phyloP scores from a whole-genome alignment of 2,888 invertebrate species.

The Crioceris asparagi region DNA sequence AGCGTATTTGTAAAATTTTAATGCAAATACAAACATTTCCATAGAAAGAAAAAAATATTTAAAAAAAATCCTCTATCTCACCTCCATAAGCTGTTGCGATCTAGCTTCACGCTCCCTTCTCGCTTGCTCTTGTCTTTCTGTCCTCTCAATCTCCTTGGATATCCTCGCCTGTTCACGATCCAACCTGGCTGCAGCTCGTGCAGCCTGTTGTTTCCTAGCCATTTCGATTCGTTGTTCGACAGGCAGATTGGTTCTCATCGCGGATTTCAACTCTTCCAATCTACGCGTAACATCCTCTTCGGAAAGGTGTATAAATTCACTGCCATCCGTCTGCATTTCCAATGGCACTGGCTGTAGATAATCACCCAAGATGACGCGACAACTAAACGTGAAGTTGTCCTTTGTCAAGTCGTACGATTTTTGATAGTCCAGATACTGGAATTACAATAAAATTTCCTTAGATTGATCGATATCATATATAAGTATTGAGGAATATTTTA shows the following conservation, averaged over 20 bases:
- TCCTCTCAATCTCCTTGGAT: conserved; percentile 63
- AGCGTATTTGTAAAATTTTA: too few species aligned
- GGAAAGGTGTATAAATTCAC: conserved; percentile 64
- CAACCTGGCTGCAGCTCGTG: conserved; percentile 63
- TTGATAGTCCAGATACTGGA: conserved; percentile 60
- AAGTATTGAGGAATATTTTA: conserved; percentile 22
- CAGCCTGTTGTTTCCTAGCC: conserved; percentile 60
- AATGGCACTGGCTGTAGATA: conserved; percentile 71
- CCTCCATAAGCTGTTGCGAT: conserved; percentile 82
- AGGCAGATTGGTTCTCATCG: conserved; percentile 52
- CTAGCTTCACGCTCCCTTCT: conserved; percentile 71
- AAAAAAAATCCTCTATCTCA: too few species aligned
- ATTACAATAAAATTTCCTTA: conserved; percentile 11
- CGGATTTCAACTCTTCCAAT: conserved; percentile 55
- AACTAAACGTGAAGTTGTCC: conserved; percentile 89
- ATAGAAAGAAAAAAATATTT: too few species aligned
- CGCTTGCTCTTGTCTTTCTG: conserved; percentile 73
- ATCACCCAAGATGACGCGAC: conserved; percentile 80
- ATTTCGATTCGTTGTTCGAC: conserved; percentile 69
- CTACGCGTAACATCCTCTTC: conserved; percentile 64
- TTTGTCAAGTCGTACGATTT: conserved; percentile 54
- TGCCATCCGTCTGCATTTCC: conserved; percentile 50
- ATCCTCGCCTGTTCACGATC: conserved; percentile 56
- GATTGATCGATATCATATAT: neutral
- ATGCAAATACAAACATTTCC: too few species aligned